These are phyloP conservation scores for Bucorvus abyssinicus DNA, from an alignment of 2,797 vertebrate species.

Conservation along the genomic window DNA sequence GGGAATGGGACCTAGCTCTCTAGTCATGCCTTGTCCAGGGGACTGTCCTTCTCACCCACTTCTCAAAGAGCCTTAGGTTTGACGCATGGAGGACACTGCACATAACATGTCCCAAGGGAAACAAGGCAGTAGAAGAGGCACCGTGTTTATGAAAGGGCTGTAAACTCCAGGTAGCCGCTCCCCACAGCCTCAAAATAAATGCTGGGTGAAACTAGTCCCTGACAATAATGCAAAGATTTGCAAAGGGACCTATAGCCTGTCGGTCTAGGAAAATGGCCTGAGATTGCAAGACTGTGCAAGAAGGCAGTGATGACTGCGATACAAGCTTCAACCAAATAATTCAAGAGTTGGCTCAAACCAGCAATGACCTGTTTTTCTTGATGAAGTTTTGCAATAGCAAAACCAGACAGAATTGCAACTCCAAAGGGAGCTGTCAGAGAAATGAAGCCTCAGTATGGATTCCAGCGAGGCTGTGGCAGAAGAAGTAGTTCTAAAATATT, in stretches of 20 bases:
- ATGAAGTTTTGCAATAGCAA: not conserved
- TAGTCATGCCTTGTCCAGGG: not conserved
- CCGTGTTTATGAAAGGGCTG: not conserved
- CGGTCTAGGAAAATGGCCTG: not conserved
- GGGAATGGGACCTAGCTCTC: not conserved
- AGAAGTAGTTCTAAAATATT: conserved; percentile 49
- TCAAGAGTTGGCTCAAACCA: not conserved
- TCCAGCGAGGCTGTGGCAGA: conserved; percentile 15
- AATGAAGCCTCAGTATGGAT: conserved; percentile 11
- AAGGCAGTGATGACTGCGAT: not conserved
- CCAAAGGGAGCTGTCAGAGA: not conserved
- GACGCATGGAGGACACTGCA: not conserved
- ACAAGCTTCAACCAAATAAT: not conserved
- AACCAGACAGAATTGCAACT: not conserved
- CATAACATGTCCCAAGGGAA: not conserved
- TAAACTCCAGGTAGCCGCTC: not conserved
- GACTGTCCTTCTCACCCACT: not conserved
- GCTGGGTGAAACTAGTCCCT: not conserved
- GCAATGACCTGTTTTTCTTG: not conserved
- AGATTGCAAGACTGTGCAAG: not conserved
- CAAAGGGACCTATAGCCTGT: not conserved
- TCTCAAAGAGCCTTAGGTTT: not conserved
- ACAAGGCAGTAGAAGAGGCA: not conserved
- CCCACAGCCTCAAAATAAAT: not conserved
- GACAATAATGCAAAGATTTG: not conserved